Evolutionary conservation across 2,113 vertebrate species (phyloP), one percentile per base, ranked within the genome.

Genomic region (Dendrocopos noguchii): DNA sequence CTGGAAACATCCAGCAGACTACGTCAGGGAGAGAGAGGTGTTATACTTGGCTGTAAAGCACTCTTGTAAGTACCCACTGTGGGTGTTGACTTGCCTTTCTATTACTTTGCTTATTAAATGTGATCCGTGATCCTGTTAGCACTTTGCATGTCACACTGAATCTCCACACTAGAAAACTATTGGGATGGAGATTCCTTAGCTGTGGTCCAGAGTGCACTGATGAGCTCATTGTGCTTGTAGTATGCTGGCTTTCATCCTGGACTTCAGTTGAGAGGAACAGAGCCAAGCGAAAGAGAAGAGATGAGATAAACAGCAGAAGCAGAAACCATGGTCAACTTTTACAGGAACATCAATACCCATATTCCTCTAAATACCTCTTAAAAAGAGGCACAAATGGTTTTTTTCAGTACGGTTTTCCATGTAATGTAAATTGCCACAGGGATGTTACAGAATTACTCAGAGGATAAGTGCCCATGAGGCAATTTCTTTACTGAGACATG

Each of bases 261-360:
- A 60, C 72, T 91, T 74, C 73, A 84, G 52, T n/a, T 76, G 46
- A 86, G 52, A 75, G 86, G 67, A 94, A 65, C 9, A 16, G 39
- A 88, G 95, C 94, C 92, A 93, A 93, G 56, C 56, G 8, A 95
- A 88, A 79, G 73, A 84, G 86, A 88, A 93, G 71, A 95, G 74
- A 96, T 90, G 82, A 96, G 70, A 87, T 81, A 95, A 94, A 96
- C 83, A 94, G 91, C 70, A 84, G 87, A 95, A 95, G 59, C 73
- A 91, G 81, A 96, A 94, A 80, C 15, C 63, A 55, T 44, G 66
- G 83, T 94, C 88, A 96, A 76, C 90, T 91, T 94, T 95, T 88
- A 95, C 82, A 95, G 91, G 94, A 95, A 95, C 93, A 82, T 94
- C 90, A 91, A 96, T 93, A 79, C 21, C 66, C 66, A 52, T 91